Base-by-base conservation (phyloP, 2,113 vertebrate genomes). In the Lutjanus erythropterus region DNA sequence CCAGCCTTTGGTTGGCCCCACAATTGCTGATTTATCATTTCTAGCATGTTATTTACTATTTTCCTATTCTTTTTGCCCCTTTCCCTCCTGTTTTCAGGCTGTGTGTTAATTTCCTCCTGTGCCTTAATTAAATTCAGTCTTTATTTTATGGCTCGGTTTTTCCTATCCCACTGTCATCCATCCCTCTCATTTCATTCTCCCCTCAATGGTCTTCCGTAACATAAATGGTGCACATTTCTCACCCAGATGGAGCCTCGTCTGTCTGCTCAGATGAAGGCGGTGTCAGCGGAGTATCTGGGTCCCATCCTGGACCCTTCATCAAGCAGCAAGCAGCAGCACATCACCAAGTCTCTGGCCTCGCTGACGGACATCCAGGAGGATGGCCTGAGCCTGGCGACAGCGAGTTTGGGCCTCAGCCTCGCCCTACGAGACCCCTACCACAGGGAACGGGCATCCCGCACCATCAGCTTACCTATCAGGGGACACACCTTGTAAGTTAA, bases 361-460 rank as follows among this genome's bases (percentile, higher is more conserved):
- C 95, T 99, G 3, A 96, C 97, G 0, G 98, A 99, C 91, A 99
- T 99, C 92, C 96, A 97, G 55, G 98, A 99, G 89, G 96, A 97
- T 0, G 77, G 91, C 49, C 37, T 91, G 49, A 78, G 89, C 50
- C 77, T 89, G 18, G 94, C 9, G 85, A 94, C 42, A 88, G 95
- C 84, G 2, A 81, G 78, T 55, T 66, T 90, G 37, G 82, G 95
- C 0, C 87, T 96, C 10, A 95, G 96, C 79, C 93, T 96, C 83
- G 95, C 96, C 5, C 56, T 96, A 27, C 90, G 95, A 23, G 97
- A 98, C 64, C 78, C 95, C 1, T 96, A 95, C 27, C 95, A 95
- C 92, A 94, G 96, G 80, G 97, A 99, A 78, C 95, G 96, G 58
- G 95, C 96, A 25, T 97, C 97, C 0, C 96, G 96, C 42, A 98